Conservation (phyloP, 2,888 invertebrate genomes). For the Rotaria socialis region DNA sequence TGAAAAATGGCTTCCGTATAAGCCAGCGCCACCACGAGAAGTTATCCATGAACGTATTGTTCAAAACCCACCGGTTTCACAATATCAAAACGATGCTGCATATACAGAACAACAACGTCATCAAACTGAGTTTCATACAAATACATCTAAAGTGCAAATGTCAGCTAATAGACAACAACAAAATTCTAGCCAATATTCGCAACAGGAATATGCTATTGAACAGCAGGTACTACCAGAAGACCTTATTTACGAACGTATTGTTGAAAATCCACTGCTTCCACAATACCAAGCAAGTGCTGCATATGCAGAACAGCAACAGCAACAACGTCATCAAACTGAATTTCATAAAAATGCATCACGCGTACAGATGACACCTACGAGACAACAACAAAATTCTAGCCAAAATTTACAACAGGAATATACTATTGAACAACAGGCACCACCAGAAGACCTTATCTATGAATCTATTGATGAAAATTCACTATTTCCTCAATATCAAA, state of each 20-base stretch:
- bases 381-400: background rate
- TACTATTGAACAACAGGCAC: background rate
- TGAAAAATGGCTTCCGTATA: conserved; percentile 35
- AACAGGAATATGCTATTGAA: background rate
- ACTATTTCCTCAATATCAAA: background rate
- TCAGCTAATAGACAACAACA: background rate
- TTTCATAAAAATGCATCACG: background rate
- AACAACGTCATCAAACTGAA: background rate
- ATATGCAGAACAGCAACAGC: background rate
- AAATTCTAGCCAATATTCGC: background rate
- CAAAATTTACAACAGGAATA: background rate
- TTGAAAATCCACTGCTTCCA: background rate
- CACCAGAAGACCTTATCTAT: background rate
- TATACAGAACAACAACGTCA: background rate
- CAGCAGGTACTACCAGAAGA: background rate
- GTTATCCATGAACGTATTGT: background rate
- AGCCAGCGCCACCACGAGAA: conserved; percentile 2
- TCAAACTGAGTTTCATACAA: background rate
- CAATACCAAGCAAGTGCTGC: background rate
- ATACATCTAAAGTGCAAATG: background rate
- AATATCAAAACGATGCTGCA: background rate
- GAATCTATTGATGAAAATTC: background rate
- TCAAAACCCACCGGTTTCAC: background rate
- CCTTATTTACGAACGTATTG: too few species aligned
- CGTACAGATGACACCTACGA: background rate